These are phyloP conservation scores for Leptoclinus maculatus DNA, from an alignment of 2,797 vertebrate genomes.

Conservation along the genomic window DNA sequence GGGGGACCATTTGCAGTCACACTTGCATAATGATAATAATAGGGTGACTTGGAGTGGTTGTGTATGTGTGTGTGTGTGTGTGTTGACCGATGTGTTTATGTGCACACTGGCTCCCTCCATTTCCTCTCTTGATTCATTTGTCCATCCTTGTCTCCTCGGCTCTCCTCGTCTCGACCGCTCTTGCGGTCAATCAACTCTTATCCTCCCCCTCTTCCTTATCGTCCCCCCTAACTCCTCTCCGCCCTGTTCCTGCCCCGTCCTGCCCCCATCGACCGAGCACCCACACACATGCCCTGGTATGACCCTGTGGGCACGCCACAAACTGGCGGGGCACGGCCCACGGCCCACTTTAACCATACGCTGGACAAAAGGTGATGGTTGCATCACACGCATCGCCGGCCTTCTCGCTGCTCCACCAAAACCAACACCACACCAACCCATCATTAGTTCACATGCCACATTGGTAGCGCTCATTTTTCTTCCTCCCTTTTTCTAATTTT, in stretches of 20 bases:
- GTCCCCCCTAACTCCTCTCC: background rate
- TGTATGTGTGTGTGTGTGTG: slow-evolving; percentile 31
- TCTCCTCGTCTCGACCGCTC: background rate
- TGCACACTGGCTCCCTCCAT: slow-evolving; percentile 15
- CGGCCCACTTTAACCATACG: slow-evolving; percentile 54
- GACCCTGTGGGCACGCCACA: slow-evolving; percentile 53
- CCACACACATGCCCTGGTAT: slow-evolving; percentile 55
- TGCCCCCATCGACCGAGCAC: slow-evolving; percentile 32
- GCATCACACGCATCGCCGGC: slow-evolving; percentile 52
- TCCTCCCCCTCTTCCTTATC: background rate
- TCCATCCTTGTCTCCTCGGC: slow-evolving; percentile 34
- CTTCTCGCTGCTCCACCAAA: slow-evolving; percentile 44
- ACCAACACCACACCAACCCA: slow-evolving; percentile 69
- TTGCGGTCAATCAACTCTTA: slow-evolving; percentile 11
- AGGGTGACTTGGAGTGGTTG: slow-evolving; percentile 73
- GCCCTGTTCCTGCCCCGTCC: slow-evolving; percentile 20
- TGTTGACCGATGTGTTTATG: slow-evolving; percentile 31
- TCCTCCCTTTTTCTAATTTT: slow-evolving; percentile 74
- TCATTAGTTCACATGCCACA: slow-evolving; percentile 76
- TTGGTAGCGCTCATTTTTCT: slow-evolving; percentile 63
- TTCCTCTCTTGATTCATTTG: slow-evolving; percentile 41
- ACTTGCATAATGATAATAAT: slow-evolving; percentile 83
- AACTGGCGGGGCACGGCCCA: slow-evolving; percentile 45
- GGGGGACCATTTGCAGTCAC: slow-evolving; percentile 78
- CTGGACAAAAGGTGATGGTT: slow-evolving; percentile 70